A percentile compares a stretch with the other conserved stretches of the same genome.
phyloP scores from a whole-genome alignment of 2,888 invertebrate species.

The Morpho helenor region DNA sequence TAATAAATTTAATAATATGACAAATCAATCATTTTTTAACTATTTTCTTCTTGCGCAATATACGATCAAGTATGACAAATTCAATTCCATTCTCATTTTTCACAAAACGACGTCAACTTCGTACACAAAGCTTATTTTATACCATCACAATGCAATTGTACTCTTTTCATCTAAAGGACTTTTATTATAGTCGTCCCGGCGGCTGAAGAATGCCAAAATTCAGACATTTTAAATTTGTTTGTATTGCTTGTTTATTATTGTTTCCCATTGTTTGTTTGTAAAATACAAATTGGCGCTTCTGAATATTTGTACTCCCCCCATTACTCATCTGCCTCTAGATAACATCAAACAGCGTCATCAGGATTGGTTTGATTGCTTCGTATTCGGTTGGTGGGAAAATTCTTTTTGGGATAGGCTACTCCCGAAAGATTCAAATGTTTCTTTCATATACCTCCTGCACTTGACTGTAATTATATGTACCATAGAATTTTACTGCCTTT shows the following conservation, averaged over 20 bases:
- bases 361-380: too few species aligned
- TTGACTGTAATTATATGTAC: too few species aligned
- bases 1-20: not conserved
- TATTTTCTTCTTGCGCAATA: conserved; percentile 7
- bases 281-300: too few species aligned
- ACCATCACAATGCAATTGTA: conserved; percentile 72
- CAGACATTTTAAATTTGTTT: conserved; percentile 42
- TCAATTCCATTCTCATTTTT: conserved; percentile 72
- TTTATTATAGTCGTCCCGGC: conserved; percentile 63
- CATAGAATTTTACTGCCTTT: too few species aligned
- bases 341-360: too few species aligned
- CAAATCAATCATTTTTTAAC: not conserved
- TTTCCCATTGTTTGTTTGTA: too few species aligned
- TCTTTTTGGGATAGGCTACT: too few species aligned
- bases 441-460: too few species aligned
- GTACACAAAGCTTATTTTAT: conserved; percentile 72
- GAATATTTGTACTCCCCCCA: too few species aligned
- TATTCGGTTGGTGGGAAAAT: too few species aligned
- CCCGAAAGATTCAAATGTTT: too few species aligned
- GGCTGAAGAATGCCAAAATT: conserved; percentile 67
- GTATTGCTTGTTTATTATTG: conserved; percentile 8
- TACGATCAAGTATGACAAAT: conserved; percentile 58
- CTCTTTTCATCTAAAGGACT: conserved; percentile 71
- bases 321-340: too few species aligned
- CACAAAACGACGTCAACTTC: conserved; percentile 63